These are phyloP conservation scores for Seriola quinqueradiata DNA, from an alignment of 2,113 vertebrate species.

Conservation along the genomic window DNA sequence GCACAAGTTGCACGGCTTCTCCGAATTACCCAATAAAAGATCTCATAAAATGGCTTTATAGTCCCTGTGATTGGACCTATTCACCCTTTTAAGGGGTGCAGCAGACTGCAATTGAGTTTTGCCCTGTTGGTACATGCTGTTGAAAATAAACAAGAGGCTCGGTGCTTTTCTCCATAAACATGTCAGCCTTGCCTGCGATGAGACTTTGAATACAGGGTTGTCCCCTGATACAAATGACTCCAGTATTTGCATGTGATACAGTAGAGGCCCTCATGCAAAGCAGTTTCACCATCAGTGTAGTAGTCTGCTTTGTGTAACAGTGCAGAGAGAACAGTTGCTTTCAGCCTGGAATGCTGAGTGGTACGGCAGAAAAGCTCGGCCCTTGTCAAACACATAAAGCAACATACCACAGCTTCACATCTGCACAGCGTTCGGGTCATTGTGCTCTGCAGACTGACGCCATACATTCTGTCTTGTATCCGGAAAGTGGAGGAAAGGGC, in stretches of 20 bases:
- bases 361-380: slow-evolving; percentile 36
- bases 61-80: slow-evolving; percentile 53
- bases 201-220: slow-evolving; percentile 38
- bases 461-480: background rate
- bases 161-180: slow-evolving; percentile 35
- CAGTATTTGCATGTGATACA: slow-evolving; percentile 71
- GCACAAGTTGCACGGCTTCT: slow-evolving; percentile 39
- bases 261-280: slow-evolving; percentile 71
- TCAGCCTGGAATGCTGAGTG: slow-evolving; percentile 54
- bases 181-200: slow-evolving; percentile 14
- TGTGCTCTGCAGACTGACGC: slow-evolving; percentile 1
- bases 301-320: slow-evolving; percentile 62
- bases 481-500: background rate
- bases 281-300: slow-evolving; percentile 3
- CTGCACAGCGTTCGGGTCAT: slow-evolving; percentile 12
- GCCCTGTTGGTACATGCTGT: slow-evolving; percentile 28
- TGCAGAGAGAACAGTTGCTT: slow-evolving; percentile 56
- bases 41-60: slow-evolving; percentile 70
- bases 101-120: slow-evolving; percentile 25
- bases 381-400: slow-evolving; percentile 50
- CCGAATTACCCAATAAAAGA: slow-evolving; percentile 68
- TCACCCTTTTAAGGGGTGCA: slow-evolving; percentile 62
- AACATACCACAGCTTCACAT: slow-evolving; percentile 2
- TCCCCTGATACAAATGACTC: slow-evolving; percentile 17
- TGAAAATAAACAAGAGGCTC: slow-evolving; percentile 36